These are phyloP conservation scores for Platycercus adscitus DNA, from an alignment of 2,113 vertebrate genomes.

Conservation along the genomic window DNA sequence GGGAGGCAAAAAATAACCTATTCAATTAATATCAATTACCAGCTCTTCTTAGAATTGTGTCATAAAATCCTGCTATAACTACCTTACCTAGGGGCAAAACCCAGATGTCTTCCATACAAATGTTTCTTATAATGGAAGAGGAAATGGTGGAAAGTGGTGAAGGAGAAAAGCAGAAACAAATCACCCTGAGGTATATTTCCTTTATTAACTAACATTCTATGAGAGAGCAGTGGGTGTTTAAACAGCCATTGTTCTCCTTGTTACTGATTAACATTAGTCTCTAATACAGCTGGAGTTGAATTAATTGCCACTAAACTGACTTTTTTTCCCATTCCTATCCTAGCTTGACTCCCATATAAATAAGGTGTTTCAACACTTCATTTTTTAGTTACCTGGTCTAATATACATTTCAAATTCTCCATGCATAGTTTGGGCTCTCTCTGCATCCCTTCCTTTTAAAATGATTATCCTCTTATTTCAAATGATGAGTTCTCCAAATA, in stretches of 20 bases:
- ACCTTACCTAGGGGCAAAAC: background rate
- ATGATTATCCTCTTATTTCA: constrained; percentile 18
- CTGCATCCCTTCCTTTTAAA: background rate
- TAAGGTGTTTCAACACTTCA: background rate
- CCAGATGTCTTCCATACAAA: background rate
- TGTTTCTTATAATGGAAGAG: background rate
- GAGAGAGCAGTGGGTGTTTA: background rate
- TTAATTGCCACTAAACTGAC: background rate
- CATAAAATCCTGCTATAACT: background rate
- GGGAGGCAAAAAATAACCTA: no score
- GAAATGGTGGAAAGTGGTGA: background rate
- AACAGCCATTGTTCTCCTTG: background rate
- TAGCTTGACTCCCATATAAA: background rate
- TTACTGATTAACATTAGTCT: background rate
- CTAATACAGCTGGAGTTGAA: background rate
- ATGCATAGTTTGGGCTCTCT: background rate
- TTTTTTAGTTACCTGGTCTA: background rate
- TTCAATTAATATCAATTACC: constrained; percentile 14
- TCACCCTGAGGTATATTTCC: background rate
- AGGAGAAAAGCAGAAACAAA: background rate
- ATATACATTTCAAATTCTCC: background rate
- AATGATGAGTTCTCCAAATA: background rate
- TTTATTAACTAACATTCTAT: background rate
- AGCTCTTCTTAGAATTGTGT: background rate
- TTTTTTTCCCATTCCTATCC: background rate